Conservation (phyloP, 2,113 vertebrate species). For the Chelonoidis abingdonii region DNA sequence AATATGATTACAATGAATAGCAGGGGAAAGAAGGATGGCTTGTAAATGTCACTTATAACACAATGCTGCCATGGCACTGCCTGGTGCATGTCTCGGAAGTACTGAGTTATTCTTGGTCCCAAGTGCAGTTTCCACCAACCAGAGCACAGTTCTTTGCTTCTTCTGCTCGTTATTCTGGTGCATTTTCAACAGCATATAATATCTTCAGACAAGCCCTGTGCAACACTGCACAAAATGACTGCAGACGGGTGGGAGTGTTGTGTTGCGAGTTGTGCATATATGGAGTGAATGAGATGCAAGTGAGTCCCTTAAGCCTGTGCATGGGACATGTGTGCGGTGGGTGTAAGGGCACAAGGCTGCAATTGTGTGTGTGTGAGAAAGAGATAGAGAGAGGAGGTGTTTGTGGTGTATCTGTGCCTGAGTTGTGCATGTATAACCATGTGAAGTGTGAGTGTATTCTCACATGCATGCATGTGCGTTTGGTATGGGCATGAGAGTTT, state of each 20-base stretch:
- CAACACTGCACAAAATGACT: background rate
- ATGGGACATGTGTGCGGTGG: background rate
- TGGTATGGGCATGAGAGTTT: background rate
- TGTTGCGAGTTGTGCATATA: background rate
- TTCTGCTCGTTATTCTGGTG: background rate
- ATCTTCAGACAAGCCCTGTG: background rate
- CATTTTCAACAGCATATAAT: background rate
- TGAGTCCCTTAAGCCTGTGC: background rate
- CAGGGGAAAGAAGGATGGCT: background rate
- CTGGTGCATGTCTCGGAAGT: background rate
- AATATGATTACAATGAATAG: background rate
- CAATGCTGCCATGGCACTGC: background rate
- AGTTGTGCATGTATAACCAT: background rate
- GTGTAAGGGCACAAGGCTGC: background rate
- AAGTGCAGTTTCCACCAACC: background rate
- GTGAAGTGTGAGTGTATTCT: background rate
- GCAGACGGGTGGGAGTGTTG: background rate
- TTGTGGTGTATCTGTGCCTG: background rate
- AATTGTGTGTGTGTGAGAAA: background rate
- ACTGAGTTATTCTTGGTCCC: background rate
- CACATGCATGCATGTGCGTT: background rate
- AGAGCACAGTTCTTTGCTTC: background rate
- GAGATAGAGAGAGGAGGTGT: background rate
- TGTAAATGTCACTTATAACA: background rate
- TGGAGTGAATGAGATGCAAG: background rate